A percentile compares a stretch with the other conserved stretches of the same genome.
Conservation (phyloP, 2,888 invertebrate genomes). For the Acronicta alni region DNA sequence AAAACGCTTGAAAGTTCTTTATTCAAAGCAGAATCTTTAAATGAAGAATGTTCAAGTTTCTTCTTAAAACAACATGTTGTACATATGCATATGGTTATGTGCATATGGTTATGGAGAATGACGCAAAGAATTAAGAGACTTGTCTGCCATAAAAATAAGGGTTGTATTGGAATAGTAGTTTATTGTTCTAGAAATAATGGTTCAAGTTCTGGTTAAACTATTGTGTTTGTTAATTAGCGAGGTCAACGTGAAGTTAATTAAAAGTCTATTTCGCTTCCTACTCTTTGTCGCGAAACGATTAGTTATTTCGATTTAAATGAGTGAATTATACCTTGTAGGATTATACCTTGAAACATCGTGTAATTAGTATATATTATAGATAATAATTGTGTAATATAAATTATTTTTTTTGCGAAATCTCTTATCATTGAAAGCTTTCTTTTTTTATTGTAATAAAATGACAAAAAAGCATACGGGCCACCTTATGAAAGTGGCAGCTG, state of each 20-base stretch:
- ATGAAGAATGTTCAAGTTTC: not conserved
- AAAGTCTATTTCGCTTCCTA: constrained; percentile 16
- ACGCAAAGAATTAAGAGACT: not conserved
- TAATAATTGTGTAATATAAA: no score
- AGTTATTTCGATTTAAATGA: constrained; percentile 4
- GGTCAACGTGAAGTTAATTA: constrained; percentile 40
- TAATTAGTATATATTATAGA: no score
- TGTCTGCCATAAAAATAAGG: not conserved
- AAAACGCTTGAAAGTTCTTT: no score
- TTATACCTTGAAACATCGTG: no score
- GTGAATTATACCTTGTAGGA: no score
- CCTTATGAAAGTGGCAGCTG: no score
- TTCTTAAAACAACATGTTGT: not conserved
- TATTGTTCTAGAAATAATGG: not conserved
- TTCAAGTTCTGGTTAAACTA: constrained; percentile 7
- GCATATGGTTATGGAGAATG: constrained; percentile 3
- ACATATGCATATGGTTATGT: constrained; percentile 10
- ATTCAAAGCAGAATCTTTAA: no score
- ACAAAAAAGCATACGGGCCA: no score
- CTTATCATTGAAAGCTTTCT: no score
- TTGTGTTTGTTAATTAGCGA: constrained; percentile 38
- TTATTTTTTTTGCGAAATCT: no score
- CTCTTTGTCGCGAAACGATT: constrained; percentile 25
- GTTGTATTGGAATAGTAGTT: not conserved
- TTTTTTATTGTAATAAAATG: no score